These are phyloP conservation scores for Hermetia illucens DNA, from an alignment of 1,140 invertebrate genomes.

Conservation along the genomic window DNA sequence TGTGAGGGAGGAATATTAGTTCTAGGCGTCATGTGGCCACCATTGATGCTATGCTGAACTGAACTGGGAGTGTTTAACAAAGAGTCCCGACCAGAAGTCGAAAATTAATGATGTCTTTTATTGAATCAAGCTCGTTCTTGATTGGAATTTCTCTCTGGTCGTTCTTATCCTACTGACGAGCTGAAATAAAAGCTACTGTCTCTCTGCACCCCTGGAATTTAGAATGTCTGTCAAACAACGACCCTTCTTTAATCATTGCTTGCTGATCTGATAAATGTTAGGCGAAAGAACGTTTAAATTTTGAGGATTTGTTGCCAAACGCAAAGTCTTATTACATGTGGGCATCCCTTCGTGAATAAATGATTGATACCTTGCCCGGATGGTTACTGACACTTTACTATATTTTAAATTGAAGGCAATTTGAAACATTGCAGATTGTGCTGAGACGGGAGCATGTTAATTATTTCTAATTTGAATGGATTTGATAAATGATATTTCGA, in stretches of 20 bases:
- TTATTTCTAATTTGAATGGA: conserved; percentile 1
- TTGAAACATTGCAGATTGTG: not conserved
- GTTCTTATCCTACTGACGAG: not conserved
- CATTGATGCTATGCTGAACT: too few species aligned
- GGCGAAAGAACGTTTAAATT: too few species aligned
- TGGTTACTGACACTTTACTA: too few species aligned
- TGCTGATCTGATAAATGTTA: too few species aligned
- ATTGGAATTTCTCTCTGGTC: not conserved
- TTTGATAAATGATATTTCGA: conserved; percentile 4
- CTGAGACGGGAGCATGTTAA: not conserved
- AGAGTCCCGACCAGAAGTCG: not conserved
- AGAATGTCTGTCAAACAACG: too few species aligned
- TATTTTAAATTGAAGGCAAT: too few species aligned
- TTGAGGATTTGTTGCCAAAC: too few species aligned
- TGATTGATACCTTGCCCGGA: conserved; percentile 1
- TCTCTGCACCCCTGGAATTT: too few species aligned
- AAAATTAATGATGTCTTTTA: conserved; percentile 5
- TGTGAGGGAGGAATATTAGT: conserved; percentile 3
- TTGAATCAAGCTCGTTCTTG: conserved; percentile 1
- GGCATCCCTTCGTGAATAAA: conserved; percentile 1
- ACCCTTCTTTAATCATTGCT: too few species aligned
- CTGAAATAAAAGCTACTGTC: too few species aligned
- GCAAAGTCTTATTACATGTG: not conserved
- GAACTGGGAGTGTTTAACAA: not conserved
- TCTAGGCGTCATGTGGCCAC: conserved; percentile 3